These are phyloP conservation scores for Nemurella pictetii DNA, from an alignment of 2,888 invertebrate genomes.

Conservation along the genomic window DNA sequence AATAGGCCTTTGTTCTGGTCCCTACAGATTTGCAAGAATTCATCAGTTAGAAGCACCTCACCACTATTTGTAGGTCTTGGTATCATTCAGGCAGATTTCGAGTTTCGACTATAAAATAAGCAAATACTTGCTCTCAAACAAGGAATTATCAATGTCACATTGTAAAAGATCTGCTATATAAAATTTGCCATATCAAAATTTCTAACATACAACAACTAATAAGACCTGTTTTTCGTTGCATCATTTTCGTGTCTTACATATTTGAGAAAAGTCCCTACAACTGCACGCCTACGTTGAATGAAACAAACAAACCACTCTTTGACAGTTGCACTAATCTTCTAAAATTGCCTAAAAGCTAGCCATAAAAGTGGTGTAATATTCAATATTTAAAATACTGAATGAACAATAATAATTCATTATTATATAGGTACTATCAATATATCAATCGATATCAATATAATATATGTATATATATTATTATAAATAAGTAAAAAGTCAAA, in stretches of 20 bases:
- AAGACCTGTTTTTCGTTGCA: not conserved
- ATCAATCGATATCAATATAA: not conserved
- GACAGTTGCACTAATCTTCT: not conserved
- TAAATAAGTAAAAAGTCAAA: not conserved
- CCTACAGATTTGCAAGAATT: not conserved
- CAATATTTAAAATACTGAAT: conserved; percentile 6
- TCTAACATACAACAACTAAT: not conserved
- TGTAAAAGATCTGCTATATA: not conserved
- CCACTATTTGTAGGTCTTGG: not conserved
- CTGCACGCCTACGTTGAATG: too few relatives aligned
- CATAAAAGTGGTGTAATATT: not conserved
- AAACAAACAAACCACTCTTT: not conserved
- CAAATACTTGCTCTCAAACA: not conserved
- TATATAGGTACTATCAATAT: not conserved
- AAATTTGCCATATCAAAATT: conserved; percentile 8
- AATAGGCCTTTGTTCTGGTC: conserved; percentile 14
- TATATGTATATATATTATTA: not conserved
- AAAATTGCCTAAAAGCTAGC: not conserved
- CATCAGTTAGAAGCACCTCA: not conserved
- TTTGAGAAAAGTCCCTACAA: not conserved
- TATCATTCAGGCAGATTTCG: not conserved
- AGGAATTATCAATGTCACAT: not conserved
- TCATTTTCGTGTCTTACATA: not conserved
- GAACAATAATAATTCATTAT: not conserved
- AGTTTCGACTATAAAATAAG: not conserved